A percentile compares a stretch with the other conserved stretches of the same genome.
Conservation (phyloP, 1,140 invertebrate genomes). For the Steinernema feltiae region DNA sequence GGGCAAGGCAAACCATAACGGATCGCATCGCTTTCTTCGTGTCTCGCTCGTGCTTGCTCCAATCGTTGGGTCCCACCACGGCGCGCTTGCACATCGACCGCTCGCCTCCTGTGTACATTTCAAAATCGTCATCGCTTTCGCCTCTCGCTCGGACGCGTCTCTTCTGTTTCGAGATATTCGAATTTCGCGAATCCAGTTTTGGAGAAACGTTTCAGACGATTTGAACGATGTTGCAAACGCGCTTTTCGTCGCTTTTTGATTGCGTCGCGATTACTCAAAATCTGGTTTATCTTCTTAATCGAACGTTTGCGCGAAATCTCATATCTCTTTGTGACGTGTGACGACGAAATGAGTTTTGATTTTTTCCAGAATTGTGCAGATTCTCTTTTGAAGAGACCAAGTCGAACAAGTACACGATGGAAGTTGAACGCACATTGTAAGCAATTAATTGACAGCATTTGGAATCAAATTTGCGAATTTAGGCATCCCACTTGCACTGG, state of each 20-base stretch:
- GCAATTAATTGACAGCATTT: neutral
- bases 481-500: constrained; percentile 56
- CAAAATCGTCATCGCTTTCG: neutral
- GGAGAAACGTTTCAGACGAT: neutral
- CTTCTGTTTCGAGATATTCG: neutral
- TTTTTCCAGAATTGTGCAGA: neutral
- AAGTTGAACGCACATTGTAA: constrained; percentile 9
- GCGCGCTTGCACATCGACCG: neutral
- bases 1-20: too few species aligned
- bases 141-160: neutral
- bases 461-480: constrained; percentile 27
- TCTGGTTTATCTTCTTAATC: neutral
- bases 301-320: too few species aligned
- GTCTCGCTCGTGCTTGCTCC: too few species aligned
- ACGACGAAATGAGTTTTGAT: neutral
- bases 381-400: neutral
- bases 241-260: neutral
- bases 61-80: neutral
- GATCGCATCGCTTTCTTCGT: too few species aligned
- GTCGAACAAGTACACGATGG: neutral
- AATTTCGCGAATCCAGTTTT: constrained; percentile 6
- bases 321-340: neutral
- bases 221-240: too few species aligned
- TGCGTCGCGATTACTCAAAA: neutral
- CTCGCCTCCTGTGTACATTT: neutral